phyloP scores from a whole-genome alignment of 1,140 invertebrate genomes.

The Spodoptera frugiperda region DNA sequence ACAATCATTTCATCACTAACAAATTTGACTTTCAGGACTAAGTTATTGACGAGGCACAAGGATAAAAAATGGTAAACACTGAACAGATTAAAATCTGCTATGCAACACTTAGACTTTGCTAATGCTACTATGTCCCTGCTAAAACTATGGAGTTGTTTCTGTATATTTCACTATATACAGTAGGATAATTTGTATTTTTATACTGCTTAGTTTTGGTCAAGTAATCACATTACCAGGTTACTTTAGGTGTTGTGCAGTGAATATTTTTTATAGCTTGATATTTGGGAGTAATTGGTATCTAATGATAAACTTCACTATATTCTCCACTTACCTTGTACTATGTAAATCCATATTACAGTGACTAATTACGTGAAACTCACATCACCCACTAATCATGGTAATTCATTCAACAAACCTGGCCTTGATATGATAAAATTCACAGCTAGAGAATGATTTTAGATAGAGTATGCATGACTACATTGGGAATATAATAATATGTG shows the following conservation, averaged over 20 bases:
- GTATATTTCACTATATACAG: constrained; percentile 36
- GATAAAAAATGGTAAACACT: constrained; percentile 92
- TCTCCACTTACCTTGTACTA: constrained; percentile 16
- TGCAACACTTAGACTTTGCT: constrained; percentile 66
- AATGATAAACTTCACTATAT: constrained; percentile 5
- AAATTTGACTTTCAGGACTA: constrained; percentile 90
- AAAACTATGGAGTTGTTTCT: constrained; percentile 32
- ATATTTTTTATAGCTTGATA: constrained; percentile 37
- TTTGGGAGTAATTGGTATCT: constrained; percentile 34
- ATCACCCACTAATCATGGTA: constrained; percentile 36
- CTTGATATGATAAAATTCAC: not conserved
- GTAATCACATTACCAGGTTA: constrained; percentile 10
- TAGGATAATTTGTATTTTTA: constrained; percentile 31
- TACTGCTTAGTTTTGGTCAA: constrained; percentile 39
- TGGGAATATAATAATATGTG: not conserved
- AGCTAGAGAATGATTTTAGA: constrained; percentile 20
- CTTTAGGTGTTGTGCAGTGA: constrained; percentile 35
- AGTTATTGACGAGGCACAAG: constrained; percentile 93
- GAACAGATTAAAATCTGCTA: constrained; percentile 67
- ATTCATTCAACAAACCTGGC: constrained; percentile 13
- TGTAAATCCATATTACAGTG: constrained; percentile 6
- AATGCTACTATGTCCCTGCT: constrained; percentile 60
- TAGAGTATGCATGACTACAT: constrained; percentile 23
- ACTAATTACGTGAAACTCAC: constrained; percentile 14
- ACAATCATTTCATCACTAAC: constrained; percentile 82